Evolutionary conservation across 2,888 invertebrate species (phyloP), one percentile per base, ranked within the genome.

Genomic region (Rhamnusium bicolor): DNA sequence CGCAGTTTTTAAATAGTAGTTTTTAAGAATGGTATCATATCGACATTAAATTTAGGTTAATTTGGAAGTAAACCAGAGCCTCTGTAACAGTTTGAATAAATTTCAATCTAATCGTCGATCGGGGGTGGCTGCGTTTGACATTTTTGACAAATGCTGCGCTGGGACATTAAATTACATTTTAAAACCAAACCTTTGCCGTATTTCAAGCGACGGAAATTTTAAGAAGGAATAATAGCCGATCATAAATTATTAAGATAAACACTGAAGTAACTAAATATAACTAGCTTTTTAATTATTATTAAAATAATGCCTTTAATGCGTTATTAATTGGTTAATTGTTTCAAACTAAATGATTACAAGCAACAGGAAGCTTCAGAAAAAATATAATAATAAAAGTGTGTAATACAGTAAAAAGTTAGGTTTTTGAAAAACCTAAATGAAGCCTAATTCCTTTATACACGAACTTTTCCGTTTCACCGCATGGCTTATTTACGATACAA

Each of bases 141-240:
- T 80, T 84, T 84, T 83, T 85, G 85, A 85, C 83, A 83, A 85
- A 85, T 85, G 82, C 76, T 77, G 72, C 72, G 56, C 67, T 63
- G 72, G 66, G 73, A 58, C 73, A 77, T 78, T 79, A 79, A 82
- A 81, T 81, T 78, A 75, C 78, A 73, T 75, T 80, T 81, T 81
- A 79, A 80, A 78, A 65, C 61, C 60, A 71, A 63, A 29, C 73
- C 73, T 78, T 54, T 62, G 70, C 63, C 58, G 60, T 62, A 72
- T 71, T 63, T 74, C 74, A 71, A 51, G 18, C 51, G 32, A 18
- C 32, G 10, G 51, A 49, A 53, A 24, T 61, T 61, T 10, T 14
- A 29, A 32, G 53, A 54, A 29, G 53, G 16, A 54, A 16, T 32
- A 65, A 27, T 53, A 65, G 19, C 18, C 58, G 32, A 58, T 29